phyloP scores from a whole-genome alignment of 2,888 invertebrate species.

The Mesorhabditis sp. region DNA sequence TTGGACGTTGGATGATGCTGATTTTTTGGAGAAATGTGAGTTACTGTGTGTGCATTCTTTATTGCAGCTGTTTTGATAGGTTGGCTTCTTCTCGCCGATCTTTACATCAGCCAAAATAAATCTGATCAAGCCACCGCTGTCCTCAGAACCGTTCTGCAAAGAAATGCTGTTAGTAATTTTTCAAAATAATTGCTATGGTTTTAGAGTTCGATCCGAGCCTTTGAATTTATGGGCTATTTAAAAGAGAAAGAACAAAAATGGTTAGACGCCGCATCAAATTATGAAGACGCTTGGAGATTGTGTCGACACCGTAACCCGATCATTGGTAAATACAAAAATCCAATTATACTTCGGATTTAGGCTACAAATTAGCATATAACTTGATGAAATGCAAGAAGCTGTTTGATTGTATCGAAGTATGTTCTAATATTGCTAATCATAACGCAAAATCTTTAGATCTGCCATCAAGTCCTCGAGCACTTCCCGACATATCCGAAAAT shows the following conservation, averaged over 20 bases:
- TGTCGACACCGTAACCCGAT: constrained; percentile 77
- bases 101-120: constrained; percentile 77
- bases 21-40: constrained; percentile 81
- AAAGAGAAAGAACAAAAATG: constrained; percentile 88
- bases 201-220: constrained; percentile 81
- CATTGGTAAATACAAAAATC: constrained; percentile 65
- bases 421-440: neutral
- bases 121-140: constrained; percentile 81
- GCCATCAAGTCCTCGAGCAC: constrained; percentile 30
- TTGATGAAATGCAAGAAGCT: constrained; percentile 81
- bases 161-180: constrained; percentile 60
- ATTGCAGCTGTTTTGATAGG: constrained; percentile 23
- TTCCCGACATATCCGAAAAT: constrained; percentile 82
- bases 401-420: constrained; percentile 80
- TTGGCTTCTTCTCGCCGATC: constrained; percentile 89
- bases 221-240: constrained; percentile 80
- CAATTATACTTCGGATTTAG: constrained; percentile 53
- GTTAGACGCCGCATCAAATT: constrained; percentile 77
- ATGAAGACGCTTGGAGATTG: constrained; percentile 80
- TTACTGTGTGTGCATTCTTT: neutral
- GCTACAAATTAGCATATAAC: constrained; percentile 86
- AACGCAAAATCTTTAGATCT: constrained; percentile 59
- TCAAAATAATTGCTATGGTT: constrained; percentile 16
- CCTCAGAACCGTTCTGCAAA: constrained; percentile 64
- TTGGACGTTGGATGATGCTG: constrained; percentile 93